Evolutionary conservation across 2,113 vertebrate genomes (phyloP), one percentile per base, ranked within the genome.

Genomic region (Mixornis gularis): DNA sequence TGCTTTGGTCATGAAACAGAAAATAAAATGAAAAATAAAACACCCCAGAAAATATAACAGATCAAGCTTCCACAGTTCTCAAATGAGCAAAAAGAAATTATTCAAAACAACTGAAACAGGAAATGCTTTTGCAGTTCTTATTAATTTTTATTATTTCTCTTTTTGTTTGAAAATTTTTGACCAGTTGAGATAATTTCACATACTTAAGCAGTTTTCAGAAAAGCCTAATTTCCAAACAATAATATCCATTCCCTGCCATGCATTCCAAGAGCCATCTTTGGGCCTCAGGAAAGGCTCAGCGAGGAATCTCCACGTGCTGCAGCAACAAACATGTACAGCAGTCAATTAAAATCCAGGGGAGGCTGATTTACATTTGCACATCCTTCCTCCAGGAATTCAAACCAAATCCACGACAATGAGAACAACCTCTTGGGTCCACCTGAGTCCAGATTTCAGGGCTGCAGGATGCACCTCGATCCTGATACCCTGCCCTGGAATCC

Each of bases 401-500:
- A 65, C 13, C n/a, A 66, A 79, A 43, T 6, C 14, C 30, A 74
- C 41, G 44, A 26, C 55, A 73, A 63, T 3, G 16, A 44, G 38
- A 70, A 59, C 7, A 38, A 41, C 9, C 27, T 49, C 41, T 38
- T 3, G 4, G 13, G 17, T 78, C 15, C 52, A 15, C 4, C 56
- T 36, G 55, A 68, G 46, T 25, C 26, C 44, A 38, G 38, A n/a
- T 7, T 25, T 41, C 59, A 83, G 36, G 30, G 60, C 49, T 7
- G 6, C 13, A 27, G 85, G 66, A 63, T 15, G 24, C 22, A 36
- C 14, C 21, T 53, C 30, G 24, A 26, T 10, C 34, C 55, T 34
- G 22, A 64, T 0, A 1, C 53, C 7, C 1, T 6, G 4, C 15
- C 52, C 58, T 41, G 10, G 1, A 52, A 66, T 4, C 32, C 53